Conservation (phyloP, 2,797 vertebrate genomes). For the Peromyscus melanophrys region DNA sequence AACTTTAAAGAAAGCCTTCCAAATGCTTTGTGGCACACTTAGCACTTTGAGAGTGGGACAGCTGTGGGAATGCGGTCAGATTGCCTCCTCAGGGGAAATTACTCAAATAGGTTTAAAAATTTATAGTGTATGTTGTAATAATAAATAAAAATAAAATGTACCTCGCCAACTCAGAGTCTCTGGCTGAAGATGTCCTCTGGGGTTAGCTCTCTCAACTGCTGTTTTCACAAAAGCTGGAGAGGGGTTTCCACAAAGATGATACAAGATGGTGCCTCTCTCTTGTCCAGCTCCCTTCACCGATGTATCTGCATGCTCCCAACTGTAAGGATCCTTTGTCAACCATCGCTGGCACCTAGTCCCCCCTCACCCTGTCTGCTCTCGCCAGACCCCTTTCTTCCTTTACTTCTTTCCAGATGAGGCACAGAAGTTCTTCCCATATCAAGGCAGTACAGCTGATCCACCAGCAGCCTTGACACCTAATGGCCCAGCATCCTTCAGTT, state of each 20-base stretch:
- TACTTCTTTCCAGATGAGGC: not conserved
- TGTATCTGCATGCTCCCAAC: not conserved
- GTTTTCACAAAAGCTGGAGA: conserved; percentile 43
- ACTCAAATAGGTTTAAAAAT: conserved; percentile 72
- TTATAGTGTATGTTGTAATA: conserved; percentile 73
- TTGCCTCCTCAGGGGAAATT: conserved; percentile 71
- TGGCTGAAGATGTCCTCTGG: conserved; percentile 52
- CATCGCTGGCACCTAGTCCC: rapidly evolving
- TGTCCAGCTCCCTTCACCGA: not conserved
- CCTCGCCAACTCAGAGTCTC: conserved; percentile 42
- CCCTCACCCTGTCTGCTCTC: rapidly evolving
- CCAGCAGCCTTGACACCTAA: not conserved
- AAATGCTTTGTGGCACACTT: conserved; percentile 57
- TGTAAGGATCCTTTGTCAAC: rapidly evolving
- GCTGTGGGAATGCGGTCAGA: conserved; percentile 60
- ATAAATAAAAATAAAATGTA: conserved; percentile 77
- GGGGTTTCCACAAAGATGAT: not conserved
- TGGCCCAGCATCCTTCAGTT: not conserved
- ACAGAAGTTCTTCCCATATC: not conserved
- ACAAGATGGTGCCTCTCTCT: not conserved
- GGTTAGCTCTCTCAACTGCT: conserved; percentile 30
- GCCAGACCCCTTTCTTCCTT: not conserved
- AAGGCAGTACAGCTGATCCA: not conserved
- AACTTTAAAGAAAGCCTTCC: conserved; percentile 66
- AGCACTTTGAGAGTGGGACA: not conserved